These are phyloP conservation scores for Prolemur simus DNA, from an alignment of 2,113 vertebrate genomes.

Conservation along the genomic window DNA sequence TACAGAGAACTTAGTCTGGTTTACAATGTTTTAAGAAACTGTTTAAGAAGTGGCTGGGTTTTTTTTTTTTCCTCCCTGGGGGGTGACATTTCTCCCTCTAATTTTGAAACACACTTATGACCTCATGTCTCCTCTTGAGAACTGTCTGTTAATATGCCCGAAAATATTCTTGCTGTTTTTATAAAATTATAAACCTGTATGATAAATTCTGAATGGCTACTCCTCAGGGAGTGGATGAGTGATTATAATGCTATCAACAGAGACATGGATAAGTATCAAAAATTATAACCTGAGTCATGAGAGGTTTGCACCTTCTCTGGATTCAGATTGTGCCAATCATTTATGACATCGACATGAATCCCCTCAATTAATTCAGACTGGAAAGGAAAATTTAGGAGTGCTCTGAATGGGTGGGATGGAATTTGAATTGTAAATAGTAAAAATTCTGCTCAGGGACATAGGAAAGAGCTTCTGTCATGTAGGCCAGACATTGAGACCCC, in stretches of 20 bases:
- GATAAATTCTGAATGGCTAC: conserved; percentile 1
- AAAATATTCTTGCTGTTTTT: conserved; percentile 7
- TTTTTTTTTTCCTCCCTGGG: not conserved
- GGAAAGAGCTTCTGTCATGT: not conserved
- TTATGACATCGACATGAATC: conserved; percentile 16
- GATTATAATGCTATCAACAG: conserved; percentile 21
- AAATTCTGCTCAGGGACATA: not conserved
- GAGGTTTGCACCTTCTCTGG: conserved; percentile 2
- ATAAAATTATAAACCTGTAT: not conserved
- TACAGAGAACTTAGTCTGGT: not conserved
- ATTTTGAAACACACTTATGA: conserved; percentile 4
- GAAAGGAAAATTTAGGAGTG: not conserved
- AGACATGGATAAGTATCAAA: not conserved
- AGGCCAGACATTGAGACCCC: not conserved
- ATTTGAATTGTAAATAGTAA: not conserved
- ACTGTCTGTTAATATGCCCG: not conserved
- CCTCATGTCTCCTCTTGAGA: conserved; percentile 36
- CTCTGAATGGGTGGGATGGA: not conserved
- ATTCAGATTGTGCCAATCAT: not conserved
- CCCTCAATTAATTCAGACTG: not conserved
- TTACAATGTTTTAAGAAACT: conserved; percentile 9
- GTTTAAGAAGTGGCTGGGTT: not conserved
- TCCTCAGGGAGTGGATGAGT: not conserved
- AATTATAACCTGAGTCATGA: not conserved
- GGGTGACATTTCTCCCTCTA: not conserved